A percentile compares a stretch with the other conserved stretches of the same genome.
These are phyloP conservation scores for Dolichoris vasculosae DNA, from an alignment of 1,140 invertebrate genomes.

Conservation along the genomic window DNA sequence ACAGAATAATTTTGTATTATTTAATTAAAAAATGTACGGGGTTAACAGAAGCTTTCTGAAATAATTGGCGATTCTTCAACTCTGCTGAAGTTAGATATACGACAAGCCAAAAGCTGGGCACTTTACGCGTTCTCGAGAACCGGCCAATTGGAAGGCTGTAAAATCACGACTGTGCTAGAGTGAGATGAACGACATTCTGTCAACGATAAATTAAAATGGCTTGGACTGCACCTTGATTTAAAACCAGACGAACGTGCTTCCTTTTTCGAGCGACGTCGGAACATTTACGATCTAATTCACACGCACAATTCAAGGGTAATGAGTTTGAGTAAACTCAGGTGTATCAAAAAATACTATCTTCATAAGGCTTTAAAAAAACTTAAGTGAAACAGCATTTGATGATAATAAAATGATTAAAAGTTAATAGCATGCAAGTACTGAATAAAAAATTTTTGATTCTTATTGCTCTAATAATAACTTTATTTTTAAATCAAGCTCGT, in stretches of 20 bases:
- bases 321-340: neutral
- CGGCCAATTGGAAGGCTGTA: constrained; percentile 14
- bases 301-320: neutral
- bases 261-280: neutral
- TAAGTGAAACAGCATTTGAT: too few species aligned
- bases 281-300: neutral
- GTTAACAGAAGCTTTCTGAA: neutral
- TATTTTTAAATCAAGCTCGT: too few species aligned
- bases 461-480: too few species aligned
- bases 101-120: constrained; percentile 1
- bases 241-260: neutral
- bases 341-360: neutral
- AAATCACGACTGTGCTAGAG: neutral
- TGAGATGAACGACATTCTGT: constrained; percentile 16
- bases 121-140: constrained; percentile 8
- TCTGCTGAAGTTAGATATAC: neutral
- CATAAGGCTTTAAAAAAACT: too few species aligned
- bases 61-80: constrained; percentile 5
- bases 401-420: too few species aligned
- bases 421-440: too few species aligned
- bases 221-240: neutral
- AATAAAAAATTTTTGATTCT: too few species aligned
- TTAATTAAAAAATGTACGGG: neutral
- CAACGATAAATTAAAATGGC: constrained; percentile 32
- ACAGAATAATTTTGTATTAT: neutral